Conservation (phyloP, 2,888 invertebrate species). For the Pyrocoelia pectoralis region DNA sequence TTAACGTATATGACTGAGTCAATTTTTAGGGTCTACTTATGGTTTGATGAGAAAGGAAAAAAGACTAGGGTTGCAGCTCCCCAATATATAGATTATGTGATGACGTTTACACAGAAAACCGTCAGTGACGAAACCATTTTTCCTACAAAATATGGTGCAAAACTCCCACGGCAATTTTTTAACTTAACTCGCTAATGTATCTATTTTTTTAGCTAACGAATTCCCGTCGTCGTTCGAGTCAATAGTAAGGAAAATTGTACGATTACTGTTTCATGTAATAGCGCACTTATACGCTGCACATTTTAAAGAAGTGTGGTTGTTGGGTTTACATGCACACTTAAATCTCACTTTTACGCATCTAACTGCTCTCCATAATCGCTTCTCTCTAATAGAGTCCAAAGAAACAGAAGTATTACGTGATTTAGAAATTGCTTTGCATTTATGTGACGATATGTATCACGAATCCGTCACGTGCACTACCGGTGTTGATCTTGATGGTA, state of each 20-base stretch:
- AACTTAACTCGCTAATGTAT: not conserved
- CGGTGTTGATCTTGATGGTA: conserved; percentile 27
- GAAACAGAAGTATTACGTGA: conserved; percentile 95
- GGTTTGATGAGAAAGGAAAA: conserved; percentile 99
- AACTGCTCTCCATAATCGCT: conserved; percentile 85
- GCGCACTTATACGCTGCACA: conserved; percentile 98
- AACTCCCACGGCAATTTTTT: too few species aligned
- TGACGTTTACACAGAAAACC: conserved; percentile 97
- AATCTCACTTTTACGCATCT: conserved; percentile 98
- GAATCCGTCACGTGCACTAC: conserved; percentile 50
- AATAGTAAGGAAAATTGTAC: conserved; percentile 94
- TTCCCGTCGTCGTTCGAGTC: conserved; percentile 95
- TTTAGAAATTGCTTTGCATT: conserved; percentile 82
- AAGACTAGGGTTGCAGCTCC: conserved; percentile 97
- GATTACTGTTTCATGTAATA: conserved; percentile 96
- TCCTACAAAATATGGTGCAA: conserved; percentile 95
- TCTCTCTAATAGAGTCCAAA: conserved; percentile 92
- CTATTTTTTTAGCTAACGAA: conserved; percentile 75
- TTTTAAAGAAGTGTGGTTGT: conserved; percentile 93
- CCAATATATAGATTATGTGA: conserved; percentile 98
- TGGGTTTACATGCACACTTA: conserved; percentile 95
- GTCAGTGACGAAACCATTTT: conserved; percentile 96
- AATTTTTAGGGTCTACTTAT: conserved; percentile 92
- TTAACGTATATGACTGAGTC: too few species aligned
- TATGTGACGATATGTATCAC: conserved; percentile 48